These are phyloP conservation scores for Drosophila atripex DNA, from an alignment of 2,888 invertebrate species.

Conservation along the genomic window DNA sequence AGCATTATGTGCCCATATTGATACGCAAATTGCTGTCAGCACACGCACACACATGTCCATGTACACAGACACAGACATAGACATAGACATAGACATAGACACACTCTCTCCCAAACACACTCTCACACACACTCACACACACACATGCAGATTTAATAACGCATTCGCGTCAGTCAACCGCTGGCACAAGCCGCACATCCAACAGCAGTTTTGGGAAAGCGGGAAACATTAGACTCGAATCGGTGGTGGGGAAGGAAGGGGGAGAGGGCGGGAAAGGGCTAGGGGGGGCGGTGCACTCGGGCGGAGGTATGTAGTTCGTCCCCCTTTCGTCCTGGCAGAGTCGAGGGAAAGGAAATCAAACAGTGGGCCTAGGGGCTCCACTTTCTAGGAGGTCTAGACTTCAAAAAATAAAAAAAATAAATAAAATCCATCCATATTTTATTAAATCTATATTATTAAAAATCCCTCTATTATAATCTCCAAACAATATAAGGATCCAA, in stretches of 20 bases:
- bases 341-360: neutral
- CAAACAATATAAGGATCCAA: too few species aligned
- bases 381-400: neutral
- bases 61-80: too few species aligned
- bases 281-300: neutral
- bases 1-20: slow-evolving; percentile 80
- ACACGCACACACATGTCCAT: slow-evolving; percentile 47
- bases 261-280: slow-evolving; percentile 1
- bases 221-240: slow-evolving; percentile 28
- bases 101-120: slow-evolving; percentile 31
- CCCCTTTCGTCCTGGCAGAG: too few species aligned
- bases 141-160: slow-evolving; percentile 75
- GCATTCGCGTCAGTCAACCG: slow-evolving; percentile 78
- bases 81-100: slow-evolving; percentile 17
- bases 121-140: slow-evolving; percentile 45
- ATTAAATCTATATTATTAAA: too few species aligned
- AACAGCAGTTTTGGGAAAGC: slow-evolving; percentile 51
- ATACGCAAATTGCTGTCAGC: slow-evolving; percentile 80
- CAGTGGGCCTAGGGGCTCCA: neutral
- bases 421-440: neutral
- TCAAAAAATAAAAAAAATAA: neutral
- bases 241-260: slow-evolving; percentile 1
- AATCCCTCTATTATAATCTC: too few species aligned
- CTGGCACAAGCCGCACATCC: slow-evolving; percentile 67
- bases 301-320: neutral